Evolutionary conservation across 2,888 invertebrate species (phyloP).

Genomic region (Drosophila neonasuta): DNA sequence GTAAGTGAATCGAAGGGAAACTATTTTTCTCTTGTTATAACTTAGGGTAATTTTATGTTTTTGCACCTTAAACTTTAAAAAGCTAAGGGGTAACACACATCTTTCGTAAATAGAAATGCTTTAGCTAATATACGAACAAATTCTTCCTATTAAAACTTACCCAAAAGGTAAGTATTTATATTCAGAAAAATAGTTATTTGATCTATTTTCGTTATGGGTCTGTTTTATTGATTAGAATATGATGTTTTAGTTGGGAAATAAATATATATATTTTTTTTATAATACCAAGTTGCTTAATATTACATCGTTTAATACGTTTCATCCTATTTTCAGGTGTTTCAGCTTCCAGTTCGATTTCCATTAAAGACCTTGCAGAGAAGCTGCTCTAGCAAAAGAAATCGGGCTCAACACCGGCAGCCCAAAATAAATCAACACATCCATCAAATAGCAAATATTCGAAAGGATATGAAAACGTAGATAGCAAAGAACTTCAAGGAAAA

Average conservation of each 20-base stretch:
- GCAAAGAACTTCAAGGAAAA: slow-evolving; percentile 38
- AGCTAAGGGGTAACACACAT: too few species aligned
- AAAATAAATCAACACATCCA: slow-evolving; percentile 56
- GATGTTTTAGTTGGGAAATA: background rate
- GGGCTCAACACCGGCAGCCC: slow-evolving; percentile 82
- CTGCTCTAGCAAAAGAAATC: slow-evolving; percentile 81
- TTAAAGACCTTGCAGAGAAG: slow-evolving; percentile 80
- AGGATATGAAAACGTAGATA: slow-evolving; percentile 38
- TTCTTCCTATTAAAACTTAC: background rate
- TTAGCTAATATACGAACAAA: too few species aligned
- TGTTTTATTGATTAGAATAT: background rate
- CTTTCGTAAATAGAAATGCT: too few species aligned
- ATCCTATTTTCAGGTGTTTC: slow-evolving; percentile 78
- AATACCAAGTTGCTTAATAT: background rate
- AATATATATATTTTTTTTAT: background rate
- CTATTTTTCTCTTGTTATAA: background rate
- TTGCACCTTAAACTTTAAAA: background rate
- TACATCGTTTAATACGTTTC: slow-evolving; percentile 20
- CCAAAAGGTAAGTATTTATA: background rate
- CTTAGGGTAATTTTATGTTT: background rate
- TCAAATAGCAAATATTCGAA: slow-evolving; percentile 47
- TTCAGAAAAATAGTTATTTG: background rate
- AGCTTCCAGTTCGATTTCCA: slow-evolving; percentile 85
- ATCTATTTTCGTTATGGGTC: background rate
- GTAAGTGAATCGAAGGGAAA: slow-evolving; percentile 8